Evolutionary conservation across 2,113 vertebrate genomes (phyloP).

Genomic region (Scartelaos histophorus): DNA sequence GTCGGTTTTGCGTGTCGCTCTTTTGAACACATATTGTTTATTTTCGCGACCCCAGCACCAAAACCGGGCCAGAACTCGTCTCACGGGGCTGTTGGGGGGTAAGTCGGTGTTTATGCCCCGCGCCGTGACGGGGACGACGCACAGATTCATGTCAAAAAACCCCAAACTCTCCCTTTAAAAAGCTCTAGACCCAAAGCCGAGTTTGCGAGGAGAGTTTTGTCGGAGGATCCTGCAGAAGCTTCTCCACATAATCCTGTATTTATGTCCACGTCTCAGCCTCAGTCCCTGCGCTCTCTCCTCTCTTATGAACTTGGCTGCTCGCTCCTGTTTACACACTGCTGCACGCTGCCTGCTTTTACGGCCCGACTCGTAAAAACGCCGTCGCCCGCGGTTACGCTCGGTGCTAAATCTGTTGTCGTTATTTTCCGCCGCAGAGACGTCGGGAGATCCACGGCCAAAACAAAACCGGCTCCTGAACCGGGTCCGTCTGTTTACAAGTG

Average conservation of each 20-base stretch:
- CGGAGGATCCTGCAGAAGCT: too few relatives aligned
- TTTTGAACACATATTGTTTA: too few relatives aligned
- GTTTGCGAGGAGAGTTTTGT: too few relatives aligned
- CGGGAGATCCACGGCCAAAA: slow-evolving; percentile 19
- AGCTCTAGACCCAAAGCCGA: too few relatives aligned
- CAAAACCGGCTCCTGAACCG: slow-evolving; percentile 29
- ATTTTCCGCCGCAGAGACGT: slow-evolving; percentile 41
- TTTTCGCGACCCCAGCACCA: too few relatives aligned
- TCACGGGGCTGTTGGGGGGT: too few relatives aligned
- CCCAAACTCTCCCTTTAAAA: too few relatives aligned
- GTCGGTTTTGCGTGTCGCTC: too few relatives aligned
- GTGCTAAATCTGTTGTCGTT: slow-evolving; percentile 39
- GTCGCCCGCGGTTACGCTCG: slow-evolving; percentile 27
- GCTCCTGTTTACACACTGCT: slow-evolving; percentile 2
- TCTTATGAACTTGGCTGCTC: slow-evolving; percentile 4
- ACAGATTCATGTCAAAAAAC: too few relatives aligned
- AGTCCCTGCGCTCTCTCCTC: neutral
- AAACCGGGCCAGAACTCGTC: too few relatives aligned
- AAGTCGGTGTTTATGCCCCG: too few relatives aligned
- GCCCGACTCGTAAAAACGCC: slow-evolving; percentile 29
- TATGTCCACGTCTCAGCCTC: neutral
- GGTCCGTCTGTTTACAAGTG: slow-evolving; percentile 18
- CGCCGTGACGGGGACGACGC: too few relatives aligned
- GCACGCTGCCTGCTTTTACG: slow-evolving; percentile 12
- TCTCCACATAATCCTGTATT: neutral